Conservation (phyloP, 2,797 vertebrate species). For the Halcyon smyrnensis region DNA sequence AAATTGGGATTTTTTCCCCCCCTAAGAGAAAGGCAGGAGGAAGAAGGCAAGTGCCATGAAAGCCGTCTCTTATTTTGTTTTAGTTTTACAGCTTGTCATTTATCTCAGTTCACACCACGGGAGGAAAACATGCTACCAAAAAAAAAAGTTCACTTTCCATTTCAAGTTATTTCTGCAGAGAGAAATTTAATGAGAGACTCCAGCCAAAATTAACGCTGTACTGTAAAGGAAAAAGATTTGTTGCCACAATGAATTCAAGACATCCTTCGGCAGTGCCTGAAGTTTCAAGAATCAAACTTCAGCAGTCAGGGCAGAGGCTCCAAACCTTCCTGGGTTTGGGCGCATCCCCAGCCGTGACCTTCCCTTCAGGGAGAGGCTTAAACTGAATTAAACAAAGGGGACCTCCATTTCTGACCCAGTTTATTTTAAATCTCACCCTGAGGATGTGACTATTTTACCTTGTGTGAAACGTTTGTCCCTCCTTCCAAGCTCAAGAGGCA, state of each 20-base stretch:
- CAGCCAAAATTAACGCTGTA: neutral
- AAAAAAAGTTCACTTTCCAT: neutral
- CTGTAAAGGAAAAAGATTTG: neutral
- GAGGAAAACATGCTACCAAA: neutral
- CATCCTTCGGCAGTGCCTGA: neutral
- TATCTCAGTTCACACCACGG: neutral
- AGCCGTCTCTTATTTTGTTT: neutral
- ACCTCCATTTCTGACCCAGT: neutral
- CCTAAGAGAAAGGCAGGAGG: neutral
- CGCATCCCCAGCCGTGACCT: neutral
- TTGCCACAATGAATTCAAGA: neutral
- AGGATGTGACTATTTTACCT: neutral
- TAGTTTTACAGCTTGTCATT: neutral
- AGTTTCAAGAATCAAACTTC: neutral
- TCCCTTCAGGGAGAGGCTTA: neutral
- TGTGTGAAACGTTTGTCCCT: neutral
- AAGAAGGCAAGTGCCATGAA: neutral
- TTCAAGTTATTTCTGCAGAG: neutral
- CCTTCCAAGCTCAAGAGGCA: neutral
- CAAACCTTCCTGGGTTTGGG: neutral
- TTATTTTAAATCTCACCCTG: neutral
- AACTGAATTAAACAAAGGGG: neutral
- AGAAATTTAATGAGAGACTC: neutral
- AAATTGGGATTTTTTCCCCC: neutral
- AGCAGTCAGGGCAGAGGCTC: neutral